Base-by-base conservation (phyloP, 2,888 invertebrate species). In the Pheosia gnoma region DNA sequence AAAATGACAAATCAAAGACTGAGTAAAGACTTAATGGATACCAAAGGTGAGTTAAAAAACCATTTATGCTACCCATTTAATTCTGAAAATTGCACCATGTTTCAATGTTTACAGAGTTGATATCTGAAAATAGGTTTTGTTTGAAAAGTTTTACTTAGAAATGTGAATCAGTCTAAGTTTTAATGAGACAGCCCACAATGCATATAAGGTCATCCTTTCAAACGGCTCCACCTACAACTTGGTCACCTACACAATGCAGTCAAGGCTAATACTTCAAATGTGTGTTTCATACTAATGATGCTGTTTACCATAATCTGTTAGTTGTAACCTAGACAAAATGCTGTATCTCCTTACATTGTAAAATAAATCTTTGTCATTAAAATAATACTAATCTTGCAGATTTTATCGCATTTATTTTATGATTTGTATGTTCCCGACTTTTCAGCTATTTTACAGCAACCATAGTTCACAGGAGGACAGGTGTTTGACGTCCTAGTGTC, bases 1-100 rank as follows among this genome's bases (percentile, higher is more conserved):
- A 96, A 96, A 82, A 95, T 96, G 74, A 94, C 95, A 62, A 97
- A 97, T 87, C 95, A 96, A 74, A 96, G 96, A 91, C 94, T 97
- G 80, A 96, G 95, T 79, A 95, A 96, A 83, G 97, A 97, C 83
- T 94, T 97, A 75, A 95, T 95, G 79, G 96, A 97, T 78, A 95
- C 96, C 63, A 96, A 95, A 94, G 95, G 96, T 93, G 93, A 88
- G 85, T 37, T 39, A 25, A 5, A 54, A 51, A 25, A 51, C 51
- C 51, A 47, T 47, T n/a, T 47, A 0, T 6, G 5, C 4, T n/a
- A n/a, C 6, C 13, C 8, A 13, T 36, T 52, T 8, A 36, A 13
- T 36, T 52, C 5, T 25, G 25, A 36, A 52, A 52, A 36, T 9
- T 52, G 52, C 5, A 52, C 52, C 36, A 36, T 53, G 3, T 38